Evolutionary conservation across 1,140 invertebrate genomes (phyloP), one percentile per base, ranked within the genome.

Genomic region (Schlechtendalia chinensis): DNA sequence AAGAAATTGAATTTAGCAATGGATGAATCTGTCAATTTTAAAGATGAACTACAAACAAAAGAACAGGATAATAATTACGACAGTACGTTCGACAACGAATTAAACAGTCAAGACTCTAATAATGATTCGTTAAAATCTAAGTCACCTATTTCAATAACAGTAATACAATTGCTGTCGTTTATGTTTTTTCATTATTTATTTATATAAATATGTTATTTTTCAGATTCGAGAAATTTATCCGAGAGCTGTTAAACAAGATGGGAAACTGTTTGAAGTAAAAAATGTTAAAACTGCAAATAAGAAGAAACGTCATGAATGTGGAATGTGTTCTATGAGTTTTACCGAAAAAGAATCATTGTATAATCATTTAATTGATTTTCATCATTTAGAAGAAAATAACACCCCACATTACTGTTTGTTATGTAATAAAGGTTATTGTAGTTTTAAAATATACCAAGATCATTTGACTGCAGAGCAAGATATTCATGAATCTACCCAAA

Each of bases 391-490:
- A 61, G 56, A 50, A 12, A 61, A 59, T 24, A 79, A 79, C 22
- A 79, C 39, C 6, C 75, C 75, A 27, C 75, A 79, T 63, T 79
- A 79, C 17, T 79, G 75, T 63, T 0, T 79, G 19, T 50, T 63
- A 27, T 79, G 75, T 27, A 79, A 61, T 47, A 79, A 61, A 79
- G 75, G 75, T 19, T 79, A 61, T 79, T 79, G 39, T 29, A 61
- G 10, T 53, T 79, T 47, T 50, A 24, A 29, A 63, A n/a, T 47
- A 11, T 79, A 61, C 45, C 54, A 79, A 47, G 59, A 79, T 6
- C 75, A 79, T 63, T 79, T 63, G 10, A 50, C 10, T 27, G 5
- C 39, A 11, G 58, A 79, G 27, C 75, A 59, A 24, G 22, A 79
- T n/a, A 27, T 27, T 50, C 75, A 61, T 27, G 69, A 24, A n/a